Conservation (phyloP, 2,113 vertebrate genomes). For the Rhinopomastus cyanomelas region DNA sequence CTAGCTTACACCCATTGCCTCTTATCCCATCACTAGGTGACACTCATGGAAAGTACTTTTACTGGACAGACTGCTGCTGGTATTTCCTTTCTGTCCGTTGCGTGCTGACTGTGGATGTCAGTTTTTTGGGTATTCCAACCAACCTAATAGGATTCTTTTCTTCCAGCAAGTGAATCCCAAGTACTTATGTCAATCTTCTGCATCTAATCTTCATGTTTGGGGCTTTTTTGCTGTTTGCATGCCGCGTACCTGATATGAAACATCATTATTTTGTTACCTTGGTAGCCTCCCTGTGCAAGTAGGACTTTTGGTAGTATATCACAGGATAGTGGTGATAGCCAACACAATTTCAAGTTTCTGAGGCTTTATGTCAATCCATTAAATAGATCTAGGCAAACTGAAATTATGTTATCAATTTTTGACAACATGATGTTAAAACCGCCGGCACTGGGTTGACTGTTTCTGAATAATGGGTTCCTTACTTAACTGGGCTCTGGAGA, state of each 20-base stretch:
- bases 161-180: not conserved
- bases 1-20: too few species aligned
- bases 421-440: not conserved
- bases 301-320: not conserved
- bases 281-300: not conserved
- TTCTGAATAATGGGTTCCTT: not conserved
- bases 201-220: not conserved
- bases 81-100: not conserved
- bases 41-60: not conserved
- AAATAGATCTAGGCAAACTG: not conserved
- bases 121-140: not conserved
- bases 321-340: not conserved
- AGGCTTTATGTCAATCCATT: not conserved
- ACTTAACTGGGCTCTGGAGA: constrained; percentile 17
- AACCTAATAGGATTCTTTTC: not conserved
- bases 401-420: not conserved
- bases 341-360: not conserved
- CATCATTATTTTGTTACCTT: not conserved
- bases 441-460: not conserved
- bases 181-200: not conserved
- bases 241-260: not conserved
- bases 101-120: not conserved
- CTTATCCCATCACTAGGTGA: too few species aligned
- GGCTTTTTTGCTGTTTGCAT: not conserved
- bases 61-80: not conserved